Conservation (phyloP, 2,797 vertebrate species). For the Falco berigora region DNA sequence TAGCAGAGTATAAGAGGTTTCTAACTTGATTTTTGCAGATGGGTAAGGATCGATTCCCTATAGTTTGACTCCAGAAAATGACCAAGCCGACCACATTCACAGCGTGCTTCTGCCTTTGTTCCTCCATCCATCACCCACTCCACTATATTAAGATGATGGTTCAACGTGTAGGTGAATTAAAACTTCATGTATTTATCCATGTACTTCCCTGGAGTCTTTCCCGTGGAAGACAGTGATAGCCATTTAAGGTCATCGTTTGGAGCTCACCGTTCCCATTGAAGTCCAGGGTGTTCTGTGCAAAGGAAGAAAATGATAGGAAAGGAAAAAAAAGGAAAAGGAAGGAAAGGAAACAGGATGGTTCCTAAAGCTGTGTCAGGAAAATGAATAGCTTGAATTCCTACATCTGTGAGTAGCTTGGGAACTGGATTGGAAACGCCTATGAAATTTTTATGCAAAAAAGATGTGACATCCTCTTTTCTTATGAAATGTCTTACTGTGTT, state of each 20-base stretch:
- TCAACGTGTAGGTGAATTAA: not conserved
- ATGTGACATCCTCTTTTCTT: not conserved
- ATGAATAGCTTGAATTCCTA: not conserved
- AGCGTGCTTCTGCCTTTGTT: not conserved
- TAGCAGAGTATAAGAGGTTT: not conserved
- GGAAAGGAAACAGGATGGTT: not conserved
- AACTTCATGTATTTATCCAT: not conserved
- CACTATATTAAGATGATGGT: not conserved
- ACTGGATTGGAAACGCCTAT: not conserved
- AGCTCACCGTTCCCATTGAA: not conserved
- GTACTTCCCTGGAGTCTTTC: not conserved
- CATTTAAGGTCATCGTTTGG: not conserved
- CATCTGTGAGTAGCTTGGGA: not conserved
- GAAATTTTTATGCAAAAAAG: not conserved
- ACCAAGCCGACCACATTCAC: not conserved
- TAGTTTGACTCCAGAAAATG: not conserved
- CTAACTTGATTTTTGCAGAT: not conserved
- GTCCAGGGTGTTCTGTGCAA: not conserved
- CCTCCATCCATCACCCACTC: not conserved
- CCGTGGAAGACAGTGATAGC: not conserved
- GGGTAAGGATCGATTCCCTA: not conserved
- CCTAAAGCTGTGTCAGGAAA: not conserved
- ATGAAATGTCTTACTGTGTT: not conserved
- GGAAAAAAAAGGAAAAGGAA: not conserved
- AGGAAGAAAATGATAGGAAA: not conserved